phyloP scores from a whole-genome alignment of 92 coral and sea anemone genomes.

The Paragorgia papillata region DNA sequence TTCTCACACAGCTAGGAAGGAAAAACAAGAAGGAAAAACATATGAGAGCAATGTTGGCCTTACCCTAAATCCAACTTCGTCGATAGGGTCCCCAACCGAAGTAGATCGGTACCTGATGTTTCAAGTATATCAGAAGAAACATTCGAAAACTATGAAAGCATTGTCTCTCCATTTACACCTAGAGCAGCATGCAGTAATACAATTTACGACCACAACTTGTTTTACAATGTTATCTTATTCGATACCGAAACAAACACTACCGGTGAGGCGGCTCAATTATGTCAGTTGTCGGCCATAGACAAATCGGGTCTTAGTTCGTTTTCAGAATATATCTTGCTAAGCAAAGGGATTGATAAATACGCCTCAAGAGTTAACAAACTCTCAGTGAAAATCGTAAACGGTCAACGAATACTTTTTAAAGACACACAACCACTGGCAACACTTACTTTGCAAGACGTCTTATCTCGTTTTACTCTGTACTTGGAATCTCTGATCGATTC shows the following conservation, averaged over 20 bases:
- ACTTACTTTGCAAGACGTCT: slow-evolving; percentile 22
- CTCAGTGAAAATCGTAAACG: background rate
- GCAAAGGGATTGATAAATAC: background rate
- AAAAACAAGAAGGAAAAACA: slow-evolving; percentile 1
- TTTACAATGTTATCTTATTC: background rate
- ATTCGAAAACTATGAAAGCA: background rate
- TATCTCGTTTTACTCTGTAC: slow-evolving; percentile 16
- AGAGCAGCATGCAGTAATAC: background rate
- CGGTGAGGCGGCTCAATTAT: background rate
- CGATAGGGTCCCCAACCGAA: no score
- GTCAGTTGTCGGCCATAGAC: slow-evolving; percentile 35
- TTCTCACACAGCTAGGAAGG: background rate
- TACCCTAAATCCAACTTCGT: background rate
- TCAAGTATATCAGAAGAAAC: background rate
- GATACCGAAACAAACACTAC: background rate
- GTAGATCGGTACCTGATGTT: background rate
- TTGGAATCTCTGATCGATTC: slow-evolving; percentile 43
- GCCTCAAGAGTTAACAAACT: slow-evolving; percentile 35
- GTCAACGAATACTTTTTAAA: slow-evolving; percentile 28
- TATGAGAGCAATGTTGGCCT: background rate
- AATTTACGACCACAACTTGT: background rate
- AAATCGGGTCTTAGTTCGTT: slow-evolving; percentile 32
- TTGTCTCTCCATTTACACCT: background rate
- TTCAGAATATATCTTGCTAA: slow-evolving; percentile 47
- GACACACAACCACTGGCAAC: background rate